Percentiles rank a stretch among this genome's conserved stretches.
Conservation (phyloP, 2,797 vertebrate genomes). For the Megaceryle alcyon region DNA sequence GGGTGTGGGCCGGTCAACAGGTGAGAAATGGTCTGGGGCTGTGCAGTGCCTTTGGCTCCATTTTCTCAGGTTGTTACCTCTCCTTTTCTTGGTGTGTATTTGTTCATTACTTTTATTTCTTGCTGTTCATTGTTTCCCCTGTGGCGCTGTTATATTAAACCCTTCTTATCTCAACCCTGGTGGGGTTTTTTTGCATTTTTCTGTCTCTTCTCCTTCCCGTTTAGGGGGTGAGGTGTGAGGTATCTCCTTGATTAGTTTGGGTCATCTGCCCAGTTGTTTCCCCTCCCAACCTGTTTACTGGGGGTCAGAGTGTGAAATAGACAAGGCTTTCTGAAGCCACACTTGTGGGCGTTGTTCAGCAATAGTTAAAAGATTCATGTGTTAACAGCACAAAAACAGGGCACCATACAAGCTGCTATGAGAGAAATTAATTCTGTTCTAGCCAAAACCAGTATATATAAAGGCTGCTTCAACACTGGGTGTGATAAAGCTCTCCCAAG, state of each 20-base stretch:
- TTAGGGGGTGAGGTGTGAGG: too few relatives aligned
- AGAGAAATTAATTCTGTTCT: background rate
- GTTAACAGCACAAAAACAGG: background rate
- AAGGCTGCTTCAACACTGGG: background rate
- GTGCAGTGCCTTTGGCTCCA: too few relatives aligned
- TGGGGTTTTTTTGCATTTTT: too few relatives aligned
- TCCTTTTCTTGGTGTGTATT: too few relatives aligned
- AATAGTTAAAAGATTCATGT: background rate
- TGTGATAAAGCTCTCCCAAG: background rate
- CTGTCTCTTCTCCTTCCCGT: too few relatives aligned
- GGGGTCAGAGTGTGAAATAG: background rate
- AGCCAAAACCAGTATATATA: background rate
- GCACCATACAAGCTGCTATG: background rate
- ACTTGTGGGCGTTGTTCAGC: background rate
- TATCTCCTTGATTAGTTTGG: background rate
- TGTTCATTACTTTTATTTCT: too few relatives aligned
- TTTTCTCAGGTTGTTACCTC: too few relatives aligned
- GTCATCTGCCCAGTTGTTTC: background rate
- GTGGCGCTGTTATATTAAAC: too few relatives aligned
- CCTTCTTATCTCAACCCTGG: too few relatives aligned
- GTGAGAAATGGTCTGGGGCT: too few relatives aligned
- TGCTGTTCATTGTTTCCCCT: too few relatives aligned
- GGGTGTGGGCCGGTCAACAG: too few relatives aligned
- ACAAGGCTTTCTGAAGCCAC: background rate
- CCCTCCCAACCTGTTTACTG: background rate